A percentile compares a stretch with the other conserved stretches of the same genome.
phyloP scores from a whole-genome alignment of 2,113 vertebrate genomes.

The Urocynchramus pylzowi region DNA sequence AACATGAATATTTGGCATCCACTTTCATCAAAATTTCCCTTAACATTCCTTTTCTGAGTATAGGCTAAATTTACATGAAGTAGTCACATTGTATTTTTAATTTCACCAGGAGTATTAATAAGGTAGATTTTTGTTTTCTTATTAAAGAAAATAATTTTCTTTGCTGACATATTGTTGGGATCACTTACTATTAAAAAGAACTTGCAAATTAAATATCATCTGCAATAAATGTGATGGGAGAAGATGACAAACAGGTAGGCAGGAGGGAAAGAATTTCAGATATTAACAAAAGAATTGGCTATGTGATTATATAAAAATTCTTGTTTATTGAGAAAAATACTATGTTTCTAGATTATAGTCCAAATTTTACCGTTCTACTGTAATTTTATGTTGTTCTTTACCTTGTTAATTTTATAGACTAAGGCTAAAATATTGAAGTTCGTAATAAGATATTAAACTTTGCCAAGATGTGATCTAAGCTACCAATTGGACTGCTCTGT shows the following conservation, averaged over 20 bases:
- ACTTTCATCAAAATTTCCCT: neutral
- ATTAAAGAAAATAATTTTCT: neutral
- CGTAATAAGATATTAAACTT: neutral
- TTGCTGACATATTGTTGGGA: neutral
- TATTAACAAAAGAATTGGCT: neutral
- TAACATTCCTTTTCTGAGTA: neutral
- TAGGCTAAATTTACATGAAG: neutral
- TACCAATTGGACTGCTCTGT: neutral
- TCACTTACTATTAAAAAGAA: neutral
- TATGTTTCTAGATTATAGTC: neutral
- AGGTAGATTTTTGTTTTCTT: neutral
- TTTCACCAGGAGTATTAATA: neutral
- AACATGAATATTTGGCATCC: neutral
- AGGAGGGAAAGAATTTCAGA: neutral
- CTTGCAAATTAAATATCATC: neutral
- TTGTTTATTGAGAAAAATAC: neutral
- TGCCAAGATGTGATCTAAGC: neutral
- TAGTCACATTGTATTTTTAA: neutral
- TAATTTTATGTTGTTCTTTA: neutral
- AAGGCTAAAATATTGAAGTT: neutral
- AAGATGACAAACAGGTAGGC: neutral
- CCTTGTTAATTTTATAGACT: neutral
- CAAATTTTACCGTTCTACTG: neutral
- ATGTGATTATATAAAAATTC: neutral
- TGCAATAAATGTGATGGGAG: neutral